These are phyloP conservation scores for Sycophila texana DNA, from an alignment of 2,888 invertebrate species.

Conservation along the genomic window DNA sequence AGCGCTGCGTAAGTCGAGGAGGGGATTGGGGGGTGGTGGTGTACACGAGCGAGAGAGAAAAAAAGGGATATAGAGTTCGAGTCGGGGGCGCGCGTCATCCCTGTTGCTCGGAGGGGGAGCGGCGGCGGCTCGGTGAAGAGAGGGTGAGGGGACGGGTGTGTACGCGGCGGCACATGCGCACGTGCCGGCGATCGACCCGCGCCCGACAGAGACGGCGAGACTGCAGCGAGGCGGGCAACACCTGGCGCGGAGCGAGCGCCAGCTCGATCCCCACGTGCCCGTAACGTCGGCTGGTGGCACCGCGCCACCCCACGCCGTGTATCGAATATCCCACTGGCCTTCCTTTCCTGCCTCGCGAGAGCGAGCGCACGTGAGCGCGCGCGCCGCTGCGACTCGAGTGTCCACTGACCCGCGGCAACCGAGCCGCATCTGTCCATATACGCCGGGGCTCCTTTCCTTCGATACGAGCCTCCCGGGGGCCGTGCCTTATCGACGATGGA, in stretches of 20 bases:
- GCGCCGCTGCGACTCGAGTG: conserved; percentile 43
- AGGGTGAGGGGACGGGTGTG: conserved; percentile 47
- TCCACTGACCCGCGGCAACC: conserved; percentile 70
- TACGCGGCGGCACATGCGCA: conserved; percentile 61
- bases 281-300: conserved; percentile 63
- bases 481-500: conserved; percentile 10
- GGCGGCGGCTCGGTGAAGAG: background rate
- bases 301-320: conserved; percentile 62
- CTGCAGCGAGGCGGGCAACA: conserved; percentile 60
- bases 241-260: conserved; percentile 65
- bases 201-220: conserved; percentile 60
- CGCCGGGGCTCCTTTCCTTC: background rate
- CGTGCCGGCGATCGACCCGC: conserved; percentile 63
- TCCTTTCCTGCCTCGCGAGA: conserved; percentile 55
- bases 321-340: conserved; percentile 68
- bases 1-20: conserved; percentile 5
- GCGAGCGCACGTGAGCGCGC: background rate
- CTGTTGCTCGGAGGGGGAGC: conserved; percentile 50
- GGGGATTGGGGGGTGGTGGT: background rate
- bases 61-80: conserved; percentile 2
- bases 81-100: conserved; percentile 36
- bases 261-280: conserved; percentile 67
- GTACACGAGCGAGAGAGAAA: background rate
- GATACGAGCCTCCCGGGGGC: background rate
- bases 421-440: conserved; percentile 18